Conservation (phyloP, 2,113 vertebrate species). For the Dissostichus mawsoni region DNA sequence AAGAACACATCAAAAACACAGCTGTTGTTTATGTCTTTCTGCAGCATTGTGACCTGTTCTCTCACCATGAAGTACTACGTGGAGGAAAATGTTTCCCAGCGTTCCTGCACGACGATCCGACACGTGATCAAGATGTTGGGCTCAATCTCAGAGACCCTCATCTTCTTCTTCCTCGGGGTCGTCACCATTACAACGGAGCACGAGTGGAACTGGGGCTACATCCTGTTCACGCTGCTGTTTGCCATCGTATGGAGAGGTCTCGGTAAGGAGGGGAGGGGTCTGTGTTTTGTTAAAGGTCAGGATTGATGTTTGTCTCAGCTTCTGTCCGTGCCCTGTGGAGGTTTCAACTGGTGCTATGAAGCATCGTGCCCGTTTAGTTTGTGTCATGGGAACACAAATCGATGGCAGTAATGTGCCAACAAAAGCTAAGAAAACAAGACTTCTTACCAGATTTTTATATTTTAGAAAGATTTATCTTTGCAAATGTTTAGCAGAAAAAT, state of each 20-base stretch:
- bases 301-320: not conserved
- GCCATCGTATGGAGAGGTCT: conserved; percentile 93
- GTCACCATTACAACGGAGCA: conserved; percentile 95
- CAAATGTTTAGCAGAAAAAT: not conserved
- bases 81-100: conserved; percentile 97
- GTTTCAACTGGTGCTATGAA: not conserved
- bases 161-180: conserved; percentile 98
- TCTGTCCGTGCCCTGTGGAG: no score
- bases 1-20: not conserved
- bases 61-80: conserved; percentile 99
- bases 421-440: not conserved
- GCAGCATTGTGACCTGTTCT: conserved; percentile 93
- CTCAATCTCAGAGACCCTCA: conserved; percentile 95
- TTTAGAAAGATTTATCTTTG: not conserved
- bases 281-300: not conserved
- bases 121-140: conserved; percentile 98
- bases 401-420: not conserved
- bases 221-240: conserved; percentile 94
- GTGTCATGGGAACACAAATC: not conserved
- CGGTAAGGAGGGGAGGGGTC: conserved; percentile 80
- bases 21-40: not conserved
- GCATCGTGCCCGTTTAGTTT: not conserved
- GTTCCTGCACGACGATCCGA: conserved; percentile 95
- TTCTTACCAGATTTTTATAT: not conserved
- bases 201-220: conserved; percentile 97